phyloP scores from a whole-genome alignment of 2,888 invertebrate genomes.

The Lepas anatifera region DNA sequence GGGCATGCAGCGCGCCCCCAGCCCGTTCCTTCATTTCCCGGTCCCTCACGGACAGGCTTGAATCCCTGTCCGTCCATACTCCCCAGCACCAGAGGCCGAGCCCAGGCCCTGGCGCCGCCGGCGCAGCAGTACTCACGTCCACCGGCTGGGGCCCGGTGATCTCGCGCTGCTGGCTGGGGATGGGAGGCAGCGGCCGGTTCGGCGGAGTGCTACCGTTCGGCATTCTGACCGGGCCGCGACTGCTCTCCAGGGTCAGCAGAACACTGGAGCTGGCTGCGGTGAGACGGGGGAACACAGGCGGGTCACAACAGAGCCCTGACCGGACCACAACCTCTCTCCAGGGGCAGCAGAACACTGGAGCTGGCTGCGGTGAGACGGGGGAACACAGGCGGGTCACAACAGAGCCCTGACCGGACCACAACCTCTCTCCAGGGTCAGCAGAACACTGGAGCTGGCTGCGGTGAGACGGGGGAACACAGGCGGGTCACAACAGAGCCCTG shows the following conservation, averaged over 20 bases:
- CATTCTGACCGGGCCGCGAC: conserved; percentile 17
- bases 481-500: not conserved
- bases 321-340: conserved; percentile 12
- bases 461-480: not conserved
- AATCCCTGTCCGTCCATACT: too few species aligned
- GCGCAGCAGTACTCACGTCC: conserved; percentile 28
- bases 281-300: not conserved
- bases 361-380: not conserved
- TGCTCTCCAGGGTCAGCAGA: conserved; percentile 14
- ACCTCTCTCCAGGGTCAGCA: conserved; percentile 14
- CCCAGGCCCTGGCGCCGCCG: not conserved
- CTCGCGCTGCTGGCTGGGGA: conserved; percentile 25
- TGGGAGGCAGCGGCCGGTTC: conserved; percentile 20
- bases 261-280: conserved; percentile 6
- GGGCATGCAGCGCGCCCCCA: too few species aligned
- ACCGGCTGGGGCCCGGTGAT: conserved; percentile 37
- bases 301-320: not conserved
- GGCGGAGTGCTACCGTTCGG: conserved; percentile 23
- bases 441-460: conserved; percentile 7
- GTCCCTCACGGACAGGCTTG: too few species aligned
- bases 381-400: too few species aligned
- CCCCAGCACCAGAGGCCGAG: not conserved
- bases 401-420: not conserved
- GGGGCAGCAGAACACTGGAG: not conserved
- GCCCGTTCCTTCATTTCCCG: too few species aligned